A percentile compares a stretch with the other conserved stretches of the same genome.
phyloP scores from a whole-genome alignment of 2,888 invertebrate species.

The Oxycera nigricornis region DNA sequence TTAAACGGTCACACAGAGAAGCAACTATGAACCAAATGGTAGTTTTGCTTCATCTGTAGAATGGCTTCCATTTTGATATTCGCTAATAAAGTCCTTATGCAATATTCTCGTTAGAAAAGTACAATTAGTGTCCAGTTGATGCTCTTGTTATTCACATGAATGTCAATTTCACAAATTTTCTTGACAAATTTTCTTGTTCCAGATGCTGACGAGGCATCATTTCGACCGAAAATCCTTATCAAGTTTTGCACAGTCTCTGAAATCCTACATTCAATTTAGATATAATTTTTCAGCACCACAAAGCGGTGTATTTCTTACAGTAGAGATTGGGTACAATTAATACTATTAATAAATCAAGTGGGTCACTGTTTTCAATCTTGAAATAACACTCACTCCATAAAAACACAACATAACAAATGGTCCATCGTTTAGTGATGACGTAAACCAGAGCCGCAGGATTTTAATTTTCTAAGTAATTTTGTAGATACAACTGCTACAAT shows the following conservation, averaged over 20 bases:
- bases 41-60: too few relatives aligned
- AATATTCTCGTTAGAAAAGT: background rate
- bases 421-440: background rate
- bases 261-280: background rate
- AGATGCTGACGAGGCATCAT: background rate
- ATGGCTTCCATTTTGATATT: too few relatives aligned
- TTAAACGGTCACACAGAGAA: too few relatives aligned
- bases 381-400: background rate
- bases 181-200: background rate
- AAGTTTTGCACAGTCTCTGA: background rate
- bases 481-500: too few relatives aligned
- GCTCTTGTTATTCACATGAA: background rate
- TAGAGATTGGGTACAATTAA: background rate
- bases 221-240: background rate
- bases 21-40: too few relatives aligned
- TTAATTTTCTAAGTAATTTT: too few relatives aligned
- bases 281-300: background rate
- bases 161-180: background rate
- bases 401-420: background rate
- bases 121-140: too few relatives aligned
- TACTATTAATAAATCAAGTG: background rate
- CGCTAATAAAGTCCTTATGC: background rate
- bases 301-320: background rate
- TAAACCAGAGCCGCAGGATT: too few relatives aligned
- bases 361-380: background rate